These are phyloP conservation scores for Cataglyphis altisquamis DNA, from an alignment of 2,888 invertebrate species.

Conservation along the genomic window DNA sequence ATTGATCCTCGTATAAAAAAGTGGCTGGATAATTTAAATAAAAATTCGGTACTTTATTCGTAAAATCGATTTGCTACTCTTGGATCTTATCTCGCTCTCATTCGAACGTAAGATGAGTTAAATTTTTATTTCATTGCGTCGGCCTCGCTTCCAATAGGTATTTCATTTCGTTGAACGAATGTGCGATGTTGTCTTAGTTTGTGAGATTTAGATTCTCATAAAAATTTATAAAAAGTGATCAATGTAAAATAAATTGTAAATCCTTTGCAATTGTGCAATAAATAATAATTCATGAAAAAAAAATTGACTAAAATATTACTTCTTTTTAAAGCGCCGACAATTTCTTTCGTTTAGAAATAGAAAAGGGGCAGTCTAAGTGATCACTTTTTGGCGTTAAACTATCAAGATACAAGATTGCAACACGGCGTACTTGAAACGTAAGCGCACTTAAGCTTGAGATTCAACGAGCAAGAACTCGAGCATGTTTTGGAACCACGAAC, in stretches of 20 bases:
- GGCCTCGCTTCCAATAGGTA: neutral
- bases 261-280: neutral
- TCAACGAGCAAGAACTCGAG: constrained; percentile 26
- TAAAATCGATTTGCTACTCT: constrained; percentile 18
- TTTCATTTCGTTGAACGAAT: neutral
- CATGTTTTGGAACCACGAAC: constrained; percentile 1
- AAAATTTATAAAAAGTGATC: constrained; percentile 15
- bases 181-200: neutral
- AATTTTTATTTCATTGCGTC: constrained; percentile 32
- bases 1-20: neutral
- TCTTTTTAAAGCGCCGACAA: neutral
- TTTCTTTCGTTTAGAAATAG: neutral
- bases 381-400: neutral
- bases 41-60: constrained; percentile 18
- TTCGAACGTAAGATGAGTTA: neutral
- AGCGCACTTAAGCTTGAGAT: constrained; percentile 8
- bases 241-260: neutral
- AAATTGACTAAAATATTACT: neutral
- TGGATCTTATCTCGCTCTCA: constrained; percentile 7
- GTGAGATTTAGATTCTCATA: neutral
- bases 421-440: neutral
- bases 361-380: neutral
- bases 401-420: neutral
- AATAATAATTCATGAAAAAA: constrained; percentile 2
- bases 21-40: constrained; percentile 43